Evolutionary conservation across 2,113 vertebrate species (phyloP), one percentile per base, ranked within the genome.

Genomic region (Herpailurus yagouaroundi): DNA sequence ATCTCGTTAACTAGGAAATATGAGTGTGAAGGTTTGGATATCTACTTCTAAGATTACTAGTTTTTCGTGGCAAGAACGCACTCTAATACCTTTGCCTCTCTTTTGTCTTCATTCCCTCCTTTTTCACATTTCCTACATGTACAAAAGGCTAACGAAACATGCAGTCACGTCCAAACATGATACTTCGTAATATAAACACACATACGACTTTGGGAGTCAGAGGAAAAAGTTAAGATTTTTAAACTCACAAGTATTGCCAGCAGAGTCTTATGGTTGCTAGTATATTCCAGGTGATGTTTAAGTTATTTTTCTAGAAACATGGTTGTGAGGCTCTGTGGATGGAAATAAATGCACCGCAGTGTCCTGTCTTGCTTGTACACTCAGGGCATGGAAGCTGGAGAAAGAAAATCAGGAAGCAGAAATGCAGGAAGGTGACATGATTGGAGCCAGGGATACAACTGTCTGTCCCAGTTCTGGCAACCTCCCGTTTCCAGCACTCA

Each of bases 71-170:
- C 31, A 27, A 36, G 8, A 76, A 83, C 4, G 25, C 45, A 21
- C 9, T 84, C 8, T 0, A 6, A 57, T 87, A 27, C 41, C 18
- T 38, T 48, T 81, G 25, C n/a, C 9, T 92, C 50, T 60, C 12
- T 97, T 57, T n/a, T 33, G n/a, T 50, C 21, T 4, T 57, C 41
- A 14, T 52, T 9, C 27, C 21, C 7, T 73, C 45, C 14, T 81
- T 92, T 79, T 85, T 73, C 31, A 69, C 15, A 29, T 45, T 63
- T 91, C n/a, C 7, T 27, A 63, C 4, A 15, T 57, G 31, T 87
- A n/a, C 8, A 36, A 88, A 92, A 84, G n/a, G 21, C 19, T 83
- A 41, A 77, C 19, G 69, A 79, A 91, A 69, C 27, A 89, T 14
- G 4, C 8, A 55, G 5, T 55, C 41, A 77, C 27, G 6, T 63